Conservation (phyloP, 2,888 invertebrate genomes). For the Blera fallax region DNA sequence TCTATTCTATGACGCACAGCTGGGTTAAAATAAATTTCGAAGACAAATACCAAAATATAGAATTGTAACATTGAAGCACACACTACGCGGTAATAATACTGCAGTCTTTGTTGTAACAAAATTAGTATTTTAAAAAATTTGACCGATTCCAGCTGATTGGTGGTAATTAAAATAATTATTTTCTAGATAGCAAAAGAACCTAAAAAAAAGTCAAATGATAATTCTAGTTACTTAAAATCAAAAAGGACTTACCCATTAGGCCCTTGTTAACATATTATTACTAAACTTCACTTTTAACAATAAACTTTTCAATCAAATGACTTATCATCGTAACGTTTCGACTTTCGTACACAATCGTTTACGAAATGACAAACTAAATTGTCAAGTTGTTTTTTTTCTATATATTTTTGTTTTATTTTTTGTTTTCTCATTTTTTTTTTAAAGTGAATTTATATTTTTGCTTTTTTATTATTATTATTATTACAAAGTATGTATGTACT, state of each 20-base stretch:
- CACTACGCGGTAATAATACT: too few species aligned
- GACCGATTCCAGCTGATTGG: constrained; percentile 19
- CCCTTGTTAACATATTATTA: constrained; percentile 41
- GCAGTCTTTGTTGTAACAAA: too few species aligned
- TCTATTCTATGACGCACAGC: too few species aligned
- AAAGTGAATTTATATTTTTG: neutral
- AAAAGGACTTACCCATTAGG: constrained; percentile 69
- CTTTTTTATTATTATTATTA: constrained; percentile 24
- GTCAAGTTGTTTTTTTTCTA: constrained; percentile 31
- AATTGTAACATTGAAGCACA: too few species aligned
- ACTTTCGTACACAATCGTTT: constrained; percentile 20
- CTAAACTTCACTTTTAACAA: constrained; percentile 43
- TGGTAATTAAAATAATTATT: neutral
- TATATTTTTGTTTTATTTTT: constrained; percentile 30
- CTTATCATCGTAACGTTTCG: constrained; percentile 12
- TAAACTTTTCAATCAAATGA: constrained; percentile 27
- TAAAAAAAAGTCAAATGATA: constrained; percentile 43
- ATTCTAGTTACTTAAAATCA: constrained; percentile 61
- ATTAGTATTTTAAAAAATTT: too few species aligned
- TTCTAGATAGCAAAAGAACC: constrained; percentile 11
- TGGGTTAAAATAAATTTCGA: too few species aligned
- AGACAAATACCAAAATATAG: too few species aligned
- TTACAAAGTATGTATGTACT: constrained; percentile 24
- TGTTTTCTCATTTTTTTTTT: constrained; percentile 18
- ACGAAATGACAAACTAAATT: constrained; percentile 49